Evolutionary conservation across 2,888 invertebrate species (phyloP).

Genomic region (Dryobotodes eremita): DNA sequence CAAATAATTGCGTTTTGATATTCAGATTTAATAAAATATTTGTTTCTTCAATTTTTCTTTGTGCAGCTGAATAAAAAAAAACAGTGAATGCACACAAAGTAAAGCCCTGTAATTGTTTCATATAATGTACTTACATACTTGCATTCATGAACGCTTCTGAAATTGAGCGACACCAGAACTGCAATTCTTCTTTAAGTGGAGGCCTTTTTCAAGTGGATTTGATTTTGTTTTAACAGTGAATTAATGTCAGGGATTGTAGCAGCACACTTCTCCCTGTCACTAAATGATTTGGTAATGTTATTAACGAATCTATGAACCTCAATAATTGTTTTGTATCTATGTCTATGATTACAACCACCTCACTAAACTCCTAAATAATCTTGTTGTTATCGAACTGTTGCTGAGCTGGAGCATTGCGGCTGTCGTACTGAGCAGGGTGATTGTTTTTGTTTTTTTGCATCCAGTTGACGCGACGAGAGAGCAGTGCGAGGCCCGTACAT

Average conservation of each 20-base stretch:
- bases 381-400: not conserved
- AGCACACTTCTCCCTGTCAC: not conserved
- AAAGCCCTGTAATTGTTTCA: too few relatives aligned
- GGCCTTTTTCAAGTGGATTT: not conserved
- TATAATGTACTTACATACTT: too few relatives aligned
- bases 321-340: not conserved
- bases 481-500: conserved; percentile 37
- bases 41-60: too few relatives aligned
- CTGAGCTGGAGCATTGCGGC: not conserved
- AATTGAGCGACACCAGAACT: too few relatives aligned
- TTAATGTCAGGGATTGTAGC: not conserved
- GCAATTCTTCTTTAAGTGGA: not conserved
- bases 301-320: not conserved
- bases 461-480: conserved; percentile 45
- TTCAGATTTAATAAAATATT: too few relatives aligned
- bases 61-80: too few relatives aligned
- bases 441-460: conserved; percentile 13
- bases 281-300: not conserved
- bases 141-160: too few relatives aligned
- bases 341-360: not conserved
- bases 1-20: too few relatives aligned
- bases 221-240: not conserved
- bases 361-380: not conserved
- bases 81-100: too few relatives aligned
- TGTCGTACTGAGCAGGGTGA: conserved; percentile 6